Base-by-base conservation (phyloP, 2,113 vertebrate species). In the Anhinga anhinga region DNA sequence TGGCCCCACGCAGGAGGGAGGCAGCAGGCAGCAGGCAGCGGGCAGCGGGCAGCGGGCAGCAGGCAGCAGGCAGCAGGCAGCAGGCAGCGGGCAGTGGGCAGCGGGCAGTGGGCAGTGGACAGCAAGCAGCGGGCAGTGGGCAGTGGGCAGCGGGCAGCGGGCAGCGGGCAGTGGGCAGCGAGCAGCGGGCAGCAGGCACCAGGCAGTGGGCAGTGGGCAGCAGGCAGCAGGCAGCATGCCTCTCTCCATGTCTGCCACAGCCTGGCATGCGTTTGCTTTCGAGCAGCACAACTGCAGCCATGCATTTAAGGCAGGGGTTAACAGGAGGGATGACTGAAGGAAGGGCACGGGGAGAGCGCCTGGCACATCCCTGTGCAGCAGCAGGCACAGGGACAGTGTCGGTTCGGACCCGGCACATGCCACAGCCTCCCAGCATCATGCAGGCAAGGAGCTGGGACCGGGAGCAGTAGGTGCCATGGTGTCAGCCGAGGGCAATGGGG, bases 1-100 rank as follows among this genome's bases (percentile, higher is more conserved):
- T 2, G 17, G 86, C 53, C 52, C 40, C 2, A 0, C 0, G 13
- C 4, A 9, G 80, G n/a, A 74, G 44, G 13, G 40, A 0, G 4
- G 40, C 73, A 45, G 66, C 5, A 55, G 26, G 26, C 7, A 44
- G 3, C 0, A 22, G n/a, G 38, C 22, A 63, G 15, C 16, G 4
- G 13, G 49, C 8, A 63, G 6, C 1, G 2, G 83, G 38, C 16
- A 18, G 44, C 6, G 0, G 4, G 40, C 69, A 74, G 63, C 1
- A 11, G 52, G 77, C 29, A 67, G 3, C 1, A 4, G 30, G 59
- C 21, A 61, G 36, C 15, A 5, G 23, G 66, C 5, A 45, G 22
- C 9, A 15, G 15, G 26, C 5, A 44, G 2, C 0, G 22, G 32
- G 38, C 27, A 71, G 15, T 11, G 5, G 17, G 49, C 10, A 73